These are phyloP conservation scores for Orchesellides sinensis DNA, from an alignment of 2,888 invertebrate genomes.

Conservation along the genomic window DNA sequence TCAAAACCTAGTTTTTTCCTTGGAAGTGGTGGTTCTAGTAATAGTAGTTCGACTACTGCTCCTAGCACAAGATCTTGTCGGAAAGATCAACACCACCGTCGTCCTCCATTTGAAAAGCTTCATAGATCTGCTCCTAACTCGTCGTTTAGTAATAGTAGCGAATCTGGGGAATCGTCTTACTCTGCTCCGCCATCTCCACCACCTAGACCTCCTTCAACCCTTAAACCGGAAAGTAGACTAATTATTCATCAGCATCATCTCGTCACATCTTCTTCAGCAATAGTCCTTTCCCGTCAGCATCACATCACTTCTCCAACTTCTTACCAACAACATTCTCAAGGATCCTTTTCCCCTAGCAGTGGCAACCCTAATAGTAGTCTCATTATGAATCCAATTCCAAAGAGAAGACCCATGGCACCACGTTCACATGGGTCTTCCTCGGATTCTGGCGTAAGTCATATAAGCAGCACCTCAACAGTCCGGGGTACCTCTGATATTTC, in stretches of 20 bases:
- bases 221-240: conserved; percentile 71
- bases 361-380: conserved; percentile 21
- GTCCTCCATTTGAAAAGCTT: conserved; percentile 66
- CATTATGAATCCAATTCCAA: conserved; percentile 61
- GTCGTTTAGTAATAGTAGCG: conserved; percentile 69
- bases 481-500: conserved; percentile 52
- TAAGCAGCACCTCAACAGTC: conserved; percentile 51
- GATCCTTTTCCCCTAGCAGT: conserved; percentile 28
- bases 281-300: conserved; percentile 18
- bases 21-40: not conserved
- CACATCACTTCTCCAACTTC: not conserved
- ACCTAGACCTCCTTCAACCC: conserved; percentile 72
- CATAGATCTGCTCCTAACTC: conserved; percentile 71
- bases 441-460: conserved; percentile 63
- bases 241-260: conserved; percentile 41
- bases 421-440: conserved; percentile 63
- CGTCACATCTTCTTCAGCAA: conserved; percentile 1
- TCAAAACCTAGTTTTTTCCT: conserved; percentile 32
- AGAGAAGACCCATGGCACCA: conserved; percentile 46
- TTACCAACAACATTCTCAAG: not conserved
- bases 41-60: not conserved
- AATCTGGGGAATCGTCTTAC: conserved; percentile 62
- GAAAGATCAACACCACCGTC: conserved; percentile 36
- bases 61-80: not conserved
- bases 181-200: conserved; percentile 73